phyloP scores from a whole-genome alignment of 2,797 vertebrate genomes.

The Gymnothorax javanicus region DNA sequence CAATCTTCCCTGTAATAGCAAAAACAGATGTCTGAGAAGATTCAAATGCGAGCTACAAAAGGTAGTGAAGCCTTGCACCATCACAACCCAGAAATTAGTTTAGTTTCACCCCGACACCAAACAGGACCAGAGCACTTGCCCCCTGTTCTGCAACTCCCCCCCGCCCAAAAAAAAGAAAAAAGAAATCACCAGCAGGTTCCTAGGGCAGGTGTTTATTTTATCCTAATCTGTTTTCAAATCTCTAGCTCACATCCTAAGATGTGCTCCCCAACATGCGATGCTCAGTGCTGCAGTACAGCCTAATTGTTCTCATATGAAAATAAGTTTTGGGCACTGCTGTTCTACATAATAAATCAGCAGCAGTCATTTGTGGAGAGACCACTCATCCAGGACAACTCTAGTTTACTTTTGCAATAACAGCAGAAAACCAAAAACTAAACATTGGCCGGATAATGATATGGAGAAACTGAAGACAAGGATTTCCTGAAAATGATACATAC shows the following conservation, averaged over 20 bases:
- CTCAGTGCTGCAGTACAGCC: background rate
- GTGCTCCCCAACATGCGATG: background rate
- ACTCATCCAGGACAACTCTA: background rate
- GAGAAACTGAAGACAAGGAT: background rate
- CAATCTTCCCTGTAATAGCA: constrained; percentile 56
- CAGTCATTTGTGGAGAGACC: background rate
- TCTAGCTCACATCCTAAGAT: background rate
- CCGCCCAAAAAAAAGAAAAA: background rate
- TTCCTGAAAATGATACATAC: background rate
- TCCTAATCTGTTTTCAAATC: background rate
- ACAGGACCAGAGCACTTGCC: background rate
- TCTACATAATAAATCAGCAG: background rate
- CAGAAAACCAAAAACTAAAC: background rate
- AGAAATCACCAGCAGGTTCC: background rate
- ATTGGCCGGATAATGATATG: background rate
- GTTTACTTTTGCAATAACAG: background rate
- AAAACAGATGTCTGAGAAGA: constrained; percentile 53
- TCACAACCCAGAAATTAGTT: constrained; percentile 44
- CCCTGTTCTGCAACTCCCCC: background rate
- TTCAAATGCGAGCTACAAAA: constrained; percentile 43
- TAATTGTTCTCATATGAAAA: background rate
- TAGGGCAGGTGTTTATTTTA: background rate
- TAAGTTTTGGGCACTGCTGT: background rate
- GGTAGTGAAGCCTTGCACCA: constrained; percentile 53
- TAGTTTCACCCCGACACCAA: constrained; percentile 25